These are phyloP conservation scores for Druon quercuslanigerum DNA, from an alignment of 1,140 invertebrate species.

Conservation along the genomic window DNA sequence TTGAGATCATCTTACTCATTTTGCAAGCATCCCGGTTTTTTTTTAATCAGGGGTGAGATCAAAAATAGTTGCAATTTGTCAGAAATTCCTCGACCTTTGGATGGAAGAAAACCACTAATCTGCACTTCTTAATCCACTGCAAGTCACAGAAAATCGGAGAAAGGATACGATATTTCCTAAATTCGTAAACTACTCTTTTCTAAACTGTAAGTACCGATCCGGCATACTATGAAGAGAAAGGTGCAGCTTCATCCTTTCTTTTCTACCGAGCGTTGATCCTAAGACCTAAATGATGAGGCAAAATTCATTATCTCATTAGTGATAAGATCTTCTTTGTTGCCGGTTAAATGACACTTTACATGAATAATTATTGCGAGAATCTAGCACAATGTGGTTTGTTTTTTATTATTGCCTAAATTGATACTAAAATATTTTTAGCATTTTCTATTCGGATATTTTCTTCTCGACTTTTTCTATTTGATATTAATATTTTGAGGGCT, in stretches of 20 bases:
- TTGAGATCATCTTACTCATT: background rate
- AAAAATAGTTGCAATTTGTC: background rate
- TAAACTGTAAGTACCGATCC: background rate
- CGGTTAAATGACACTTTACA: too few relatives aligned
- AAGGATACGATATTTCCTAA: background rate
- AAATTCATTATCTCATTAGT: too few relatives aligned
- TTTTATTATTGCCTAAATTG: too few relatives aligned
- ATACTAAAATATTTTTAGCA: too few relatives aligned
- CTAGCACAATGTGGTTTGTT: too few relatives aligned
- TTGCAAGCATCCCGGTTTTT: slow-evolving; percentile 3
- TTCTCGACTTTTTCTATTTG: too few relatives aligned
- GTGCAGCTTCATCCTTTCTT: background rate
- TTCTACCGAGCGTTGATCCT: too few relatives aligned
- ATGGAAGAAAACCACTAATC: background rate
- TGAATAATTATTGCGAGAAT: too few relatives aligned
- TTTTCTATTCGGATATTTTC: too few relatives aligned
- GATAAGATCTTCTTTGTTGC: too few relatives aligned
- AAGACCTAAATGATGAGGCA: too few relatives aligned
- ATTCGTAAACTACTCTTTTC: background rate
- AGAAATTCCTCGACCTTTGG: background rate
- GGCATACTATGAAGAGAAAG: background rate
- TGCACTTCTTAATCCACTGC: background rate
- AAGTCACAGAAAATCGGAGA: background rate
- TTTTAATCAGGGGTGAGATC: slow-evolving; percentile 12
- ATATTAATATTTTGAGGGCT: too few relatives aligned